Conservation (phyloP, 2,113 vertebrate genomes). For the Dicaeum eximium region DNA sequence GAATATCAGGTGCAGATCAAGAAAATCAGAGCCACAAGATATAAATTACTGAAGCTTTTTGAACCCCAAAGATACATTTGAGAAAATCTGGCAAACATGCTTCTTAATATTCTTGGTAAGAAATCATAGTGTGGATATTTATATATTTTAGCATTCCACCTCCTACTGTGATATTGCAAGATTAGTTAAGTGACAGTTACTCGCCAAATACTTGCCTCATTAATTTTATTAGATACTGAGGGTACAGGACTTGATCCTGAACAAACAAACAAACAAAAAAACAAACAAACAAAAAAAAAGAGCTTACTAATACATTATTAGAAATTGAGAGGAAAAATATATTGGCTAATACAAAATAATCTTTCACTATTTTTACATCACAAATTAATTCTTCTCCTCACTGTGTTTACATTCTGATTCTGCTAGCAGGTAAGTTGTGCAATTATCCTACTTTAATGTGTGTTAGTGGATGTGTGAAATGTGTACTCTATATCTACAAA, state of each 20-base stretch:
- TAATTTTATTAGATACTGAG: not conserved
- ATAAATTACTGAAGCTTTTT: not conserved
- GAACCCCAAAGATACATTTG: not conserved
- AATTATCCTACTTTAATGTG: not conserved
- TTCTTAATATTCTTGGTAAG: not conserved
- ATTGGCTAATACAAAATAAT: not conserved
- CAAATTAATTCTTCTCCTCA: not conserved
- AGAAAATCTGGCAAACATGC: not conserved
- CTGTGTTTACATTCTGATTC: not conserved
- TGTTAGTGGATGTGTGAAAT: not conserved
- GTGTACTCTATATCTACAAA: not conserved
- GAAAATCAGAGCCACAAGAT: not conserved
- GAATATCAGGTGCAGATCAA: not conserved
- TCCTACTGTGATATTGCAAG: not conserved
- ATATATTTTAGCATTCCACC: not conserved
- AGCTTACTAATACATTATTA: not conserved
- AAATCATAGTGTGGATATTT: not conserved
- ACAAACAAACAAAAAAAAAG: too few relatives aligned
- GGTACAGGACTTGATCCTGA: not conserved
- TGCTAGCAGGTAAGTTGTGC: not conserved
- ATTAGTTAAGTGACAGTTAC: not conserved
- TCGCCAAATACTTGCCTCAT: not conserved
- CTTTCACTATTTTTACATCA: not conserved
- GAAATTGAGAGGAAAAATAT: not conserved
- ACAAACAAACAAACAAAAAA: too few relatives aligned